Percentiles rank a stretch among this genome's conserved stretches.
Evolutionary conservation across 2,888 invertebrate genomes (phyloP).

Genomic region (Hyalella azteca): DNA sequence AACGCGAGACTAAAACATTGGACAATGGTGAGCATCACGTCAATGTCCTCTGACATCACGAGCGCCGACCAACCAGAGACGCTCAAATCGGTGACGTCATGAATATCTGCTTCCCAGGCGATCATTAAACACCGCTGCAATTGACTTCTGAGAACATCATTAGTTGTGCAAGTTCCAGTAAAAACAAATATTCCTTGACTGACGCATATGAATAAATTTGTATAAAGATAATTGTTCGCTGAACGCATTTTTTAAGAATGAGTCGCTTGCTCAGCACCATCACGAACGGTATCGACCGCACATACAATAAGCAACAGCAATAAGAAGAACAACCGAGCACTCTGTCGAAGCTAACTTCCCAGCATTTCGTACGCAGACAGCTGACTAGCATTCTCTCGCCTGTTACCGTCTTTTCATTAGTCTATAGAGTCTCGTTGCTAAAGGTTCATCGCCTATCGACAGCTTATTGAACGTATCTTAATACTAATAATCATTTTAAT

Average conservation of each 20-base stretch:
- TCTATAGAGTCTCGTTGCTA: no score
- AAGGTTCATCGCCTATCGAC: no score
- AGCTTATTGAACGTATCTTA: no score
- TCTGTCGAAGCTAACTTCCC: constrained; percentile 20
- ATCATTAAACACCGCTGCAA: constrained; percentile 17
- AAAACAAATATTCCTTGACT: no score
- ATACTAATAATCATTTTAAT: no score
- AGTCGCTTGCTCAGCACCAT: background rate
- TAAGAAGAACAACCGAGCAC: background rate
- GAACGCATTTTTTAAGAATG: background rate
- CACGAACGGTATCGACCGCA: constrained; percentile 18
- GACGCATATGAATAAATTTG: no score
- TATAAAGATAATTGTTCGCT: no score
- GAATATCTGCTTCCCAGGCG: background rate
- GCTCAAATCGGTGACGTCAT: constrained; percentile 19
- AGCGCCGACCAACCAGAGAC: constrained; percentile 40
- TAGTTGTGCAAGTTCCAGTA: background rate
- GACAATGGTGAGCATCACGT: constrained; percentile 57
- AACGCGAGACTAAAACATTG: constrained; percentile 11
- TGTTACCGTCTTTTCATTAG: background rate
- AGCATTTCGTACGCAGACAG: constrained; percentile 11
- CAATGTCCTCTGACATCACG: constrained; percentile 59
- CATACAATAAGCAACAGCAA: constrained; percentile 22
- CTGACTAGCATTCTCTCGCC: constrained; percentile 3
- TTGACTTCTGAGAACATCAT: background rate